Evolutionary conservation across 2,888 invertebrate species (phyloP).

Genomic region (Lasioglossum vierecki): DNA sequence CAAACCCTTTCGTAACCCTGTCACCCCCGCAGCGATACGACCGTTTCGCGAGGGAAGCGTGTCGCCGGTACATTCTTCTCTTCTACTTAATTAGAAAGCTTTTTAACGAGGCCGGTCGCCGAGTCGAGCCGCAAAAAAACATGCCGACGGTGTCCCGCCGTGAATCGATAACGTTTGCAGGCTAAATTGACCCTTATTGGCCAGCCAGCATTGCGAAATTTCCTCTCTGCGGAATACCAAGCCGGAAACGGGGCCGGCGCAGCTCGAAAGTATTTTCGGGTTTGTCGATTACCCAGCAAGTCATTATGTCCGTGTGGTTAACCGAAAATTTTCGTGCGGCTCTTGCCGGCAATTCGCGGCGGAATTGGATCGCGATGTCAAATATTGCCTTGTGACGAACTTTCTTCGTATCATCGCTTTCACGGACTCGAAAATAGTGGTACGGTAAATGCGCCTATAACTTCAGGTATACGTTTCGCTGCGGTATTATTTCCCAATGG

Average conservation of each 20-base stretch:
- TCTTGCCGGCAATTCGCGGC: neutral
- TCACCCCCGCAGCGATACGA: constrained; percentile 10
- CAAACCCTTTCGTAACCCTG: constrained; percentile 7
- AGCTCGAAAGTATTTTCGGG: neutral
- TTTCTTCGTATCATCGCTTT: neutral
- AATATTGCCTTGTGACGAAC: neutral
- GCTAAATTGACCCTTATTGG: constrained; percentile 55
- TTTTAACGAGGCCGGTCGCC: constrained; percentile 67
- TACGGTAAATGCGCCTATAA: no score
- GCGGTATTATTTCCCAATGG: no score
- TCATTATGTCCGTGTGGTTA: neutral
- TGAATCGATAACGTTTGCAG: constrained; percentile 55
- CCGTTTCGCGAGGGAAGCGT: constrained; percentile 11
- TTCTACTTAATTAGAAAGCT: constrained; percentile 73
- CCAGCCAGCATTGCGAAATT: constrained; percentile 24
- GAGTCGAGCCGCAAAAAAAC: constrained; percentile 51
- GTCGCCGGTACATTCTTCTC: constrained; percentile 22
- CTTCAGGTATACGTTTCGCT: no score
- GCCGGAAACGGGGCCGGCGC: neutral
- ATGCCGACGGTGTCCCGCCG: constrained; percentile 45
- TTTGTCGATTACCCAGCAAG: constrained; percentile 5
- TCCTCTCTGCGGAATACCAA: neutral
- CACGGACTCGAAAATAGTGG: no score
- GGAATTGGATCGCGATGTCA: neutral
- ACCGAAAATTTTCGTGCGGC: neutral